These are phyloP conservation scores for Phymastichus coffea DNA, from an alignment of 1,140 invertebrate species.

Conservation along the genomic window DNA sequence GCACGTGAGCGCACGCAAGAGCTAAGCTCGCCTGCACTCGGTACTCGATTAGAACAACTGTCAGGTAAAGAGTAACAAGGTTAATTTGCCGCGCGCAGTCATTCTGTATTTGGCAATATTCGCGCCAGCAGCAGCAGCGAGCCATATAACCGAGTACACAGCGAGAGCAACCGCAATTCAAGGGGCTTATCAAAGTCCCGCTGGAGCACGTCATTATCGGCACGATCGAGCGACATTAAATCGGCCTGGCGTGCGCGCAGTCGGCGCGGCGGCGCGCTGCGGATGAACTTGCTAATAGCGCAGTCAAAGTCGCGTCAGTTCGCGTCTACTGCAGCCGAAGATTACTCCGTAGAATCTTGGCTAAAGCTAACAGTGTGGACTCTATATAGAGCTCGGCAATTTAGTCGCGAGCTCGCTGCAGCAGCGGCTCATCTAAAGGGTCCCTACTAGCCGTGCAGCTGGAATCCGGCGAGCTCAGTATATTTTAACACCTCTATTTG, in stretches of 20 bases:
- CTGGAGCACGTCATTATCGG: background rate
- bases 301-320: no score
- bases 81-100: no score
- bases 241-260: background rate
- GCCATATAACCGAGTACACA: no score
- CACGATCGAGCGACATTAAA: background rate
- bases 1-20: no score
- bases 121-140: no score
- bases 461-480: constrained; percentile 15
- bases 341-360: constrained; percentile 1
- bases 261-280: no score
- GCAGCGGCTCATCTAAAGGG: constrained; percentile 8
- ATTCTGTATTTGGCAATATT: no score
- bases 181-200: background rate
- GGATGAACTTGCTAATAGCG: no score
- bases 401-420: background rate
- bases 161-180: background rate
- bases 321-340: no score
- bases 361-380: constrained; percentile 16
- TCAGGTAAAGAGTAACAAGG: no score
- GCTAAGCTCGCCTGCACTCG: no score
- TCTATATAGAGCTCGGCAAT: background rate
- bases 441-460: background rate
- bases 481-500: constrained; percentile 21
- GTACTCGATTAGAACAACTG: no score